Evolutionary conservation across 2,797 vertebrate species (phyloP), one percentile per base, ranked within the genome.

Genomic region (Protosalanx chinensis): DNA sequence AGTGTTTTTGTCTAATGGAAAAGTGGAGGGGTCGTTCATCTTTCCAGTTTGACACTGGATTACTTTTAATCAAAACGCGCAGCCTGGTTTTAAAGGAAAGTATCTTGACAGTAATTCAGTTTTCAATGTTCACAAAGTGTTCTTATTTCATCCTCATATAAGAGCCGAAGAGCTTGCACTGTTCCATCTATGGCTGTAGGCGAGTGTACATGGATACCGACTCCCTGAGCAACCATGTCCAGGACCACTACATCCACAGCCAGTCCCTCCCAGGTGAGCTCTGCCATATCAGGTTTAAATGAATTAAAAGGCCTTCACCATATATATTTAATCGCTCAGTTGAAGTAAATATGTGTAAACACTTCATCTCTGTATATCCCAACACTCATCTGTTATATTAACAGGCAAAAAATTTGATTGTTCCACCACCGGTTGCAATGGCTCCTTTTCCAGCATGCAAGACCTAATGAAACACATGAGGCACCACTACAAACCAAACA

Each of bases 401-500:
- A 8, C 77, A 99, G 97, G 96, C 12, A 98, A 97, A 82, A 89
- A 89, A 1, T 91, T 98, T 79, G 85, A 84, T 23, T 99, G 97
- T 77, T 95, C 96, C 0, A 82, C 90, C 0, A 72, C 86, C 15
- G 93, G 94, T 84, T 99, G 97, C 82, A 70, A 84, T 0, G 90
- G 93, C 53, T 93, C 92, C 41, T 94, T 97, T 80, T 88, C 94
- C 74, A 93, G 88, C 93, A 99, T 99, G 97, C 94, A 96, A 84
- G 93, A 93, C 66, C 91, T 99, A 72, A 94, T 99, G 95, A 89
- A 90, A 15, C 97, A 99, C 64, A 91, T 93, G 90, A 95, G 95
- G 79, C 93, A 91, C 69, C 97, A 99, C 79, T 94, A 98, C 92
- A 99, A 98, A 77, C 95, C 95, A 2, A 99, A 98, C 83, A 91